Percentiles rank a stretch among this genome's conserved stretches.
These are phyloP conservation scores for Xylocampa areola DNA, from an alignment of 2,888 invertebrate genomes.

Conservation along the genomic window DNA sequence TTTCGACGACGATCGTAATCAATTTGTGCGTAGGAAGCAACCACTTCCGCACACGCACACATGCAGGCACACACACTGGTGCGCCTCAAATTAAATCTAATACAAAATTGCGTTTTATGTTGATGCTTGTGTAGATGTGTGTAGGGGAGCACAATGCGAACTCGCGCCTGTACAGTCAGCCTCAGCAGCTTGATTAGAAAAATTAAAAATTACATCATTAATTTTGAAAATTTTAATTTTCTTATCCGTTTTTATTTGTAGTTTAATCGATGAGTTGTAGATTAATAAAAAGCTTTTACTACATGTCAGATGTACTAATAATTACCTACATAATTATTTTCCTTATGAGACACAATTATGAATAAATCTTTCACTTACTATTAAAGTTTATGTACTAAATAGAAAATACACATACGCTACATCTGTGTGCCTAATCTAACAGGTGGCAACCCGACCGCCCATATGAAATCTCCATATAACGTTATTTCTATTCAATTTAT, in stretches of 20 bases:
- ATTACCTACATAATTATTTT: no score
- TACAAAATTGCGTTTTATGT: slow-evolving; percentile 90
- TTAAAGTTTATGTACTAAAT: no score
- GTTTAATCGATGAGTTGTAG: no score
- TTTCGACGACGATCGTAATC: slow-evolving; percentile 87
- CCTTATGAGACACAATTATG: no score
- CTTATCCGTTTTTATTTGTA: neutral
- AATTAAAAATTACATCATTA: slow-evolving; percentile 59
- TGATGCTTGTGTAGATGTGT: slow-evolving; percentile 86
- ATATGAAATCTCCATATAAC: slow-evolving; percentile 5
- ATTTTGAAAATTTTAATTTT: neutral
- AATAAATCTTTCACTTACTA: no score
- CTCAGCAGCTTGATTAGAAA: slow-evolving; percentile 62
- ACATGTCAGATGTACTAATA: no score
- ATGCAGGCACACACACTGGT: slow-evolving; percentile 60
- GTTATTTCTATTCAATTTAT: neutral
- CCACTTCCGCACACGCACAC: slow-evolving; percentile 75
- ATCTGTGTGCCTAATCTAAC: slow-evolving; percentile 40
- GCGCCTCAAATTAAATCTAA: slow-evolving; percentile 89
- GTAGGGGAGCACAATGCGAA: slow-evolving; percentile 85
- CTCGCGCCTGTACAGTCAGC: slow-evolving; percentile 81
- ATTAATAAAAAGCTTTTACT: no score
- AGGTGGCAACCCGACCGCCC: slow-evolving; percentile 38
- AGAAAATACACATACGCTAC: slow-evolving; percentile 11
- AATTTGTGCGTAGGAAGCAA: slow-evolving; percentile 88